Percentiles rank a stretch among this genome's conserved stretches.
phyloP scores from a whole-genome alignment of 2,797 vertebrate genomes.

The Anguilla obscura region DNA sequence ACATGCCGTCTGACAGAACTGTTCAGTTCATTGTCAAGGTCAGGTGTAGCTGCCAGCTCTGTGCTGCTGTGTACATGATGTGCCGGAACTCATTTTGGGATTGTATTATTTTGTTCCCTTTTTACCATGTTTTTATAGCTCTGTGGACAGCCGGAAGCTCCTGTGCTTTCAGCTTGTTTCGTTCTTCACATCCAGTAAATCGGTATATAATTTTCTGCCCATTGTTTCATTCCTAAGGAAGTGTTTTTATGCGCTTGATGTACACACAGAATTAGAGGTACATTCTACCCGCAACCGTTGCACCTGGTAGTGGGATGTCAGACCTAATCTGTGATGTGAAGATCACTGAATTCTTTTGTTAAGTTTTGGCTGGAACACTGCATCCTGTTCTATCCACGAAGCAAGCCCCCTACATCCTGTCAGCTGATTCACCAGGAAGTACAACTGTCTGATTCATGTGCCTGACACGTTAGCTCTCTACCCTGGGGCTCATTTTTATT shows the following conservation, averaged over 20 bases:
- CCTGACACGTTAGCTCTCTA: background rate
- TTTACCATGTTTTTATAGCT: background rate
- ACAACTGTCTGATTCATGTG: background rate
- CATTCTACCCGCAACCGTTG: background rate
- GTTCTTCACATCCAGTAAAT: background rate
- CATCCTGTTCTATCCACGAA: background rate
- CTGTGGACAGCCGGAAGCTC: background rate
- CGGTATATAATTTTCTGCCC: background rate
- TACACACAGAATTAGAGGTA: background rate
- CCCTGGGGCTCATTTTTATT: background rate
- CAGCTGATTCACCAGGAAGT: slow-evolving; percentile 9
- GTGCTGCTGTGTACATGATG: background rate
- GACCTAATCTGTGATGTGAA: background rate
- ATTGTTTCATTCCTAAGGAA: background rate
- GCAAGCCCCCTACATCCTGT: background rate
- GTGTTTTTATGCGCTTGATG: background rate
- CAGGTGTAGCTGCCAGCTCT: slow-evolving; percentile 6
- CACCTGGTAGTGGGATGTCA: background rate
- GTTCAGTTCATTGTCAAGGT: slow-evolving; percentile 28
- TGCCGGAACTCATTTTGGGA: background rate
- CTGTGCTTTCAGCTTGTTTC: background rate
- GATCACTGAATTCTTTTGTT: background rate
- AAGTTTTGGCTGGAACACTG: background rate
- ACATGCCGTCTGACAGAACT: slow-evolving; percentile 17
- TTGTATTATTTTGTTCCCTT: background rate